A percentile compares a stretch with the other conserved stretches of the same genome.
Evolutionary conservation across 2,113 vertebrate genomes (phyloP).

Genomic region (Pleuronectes platessa): DNA sequence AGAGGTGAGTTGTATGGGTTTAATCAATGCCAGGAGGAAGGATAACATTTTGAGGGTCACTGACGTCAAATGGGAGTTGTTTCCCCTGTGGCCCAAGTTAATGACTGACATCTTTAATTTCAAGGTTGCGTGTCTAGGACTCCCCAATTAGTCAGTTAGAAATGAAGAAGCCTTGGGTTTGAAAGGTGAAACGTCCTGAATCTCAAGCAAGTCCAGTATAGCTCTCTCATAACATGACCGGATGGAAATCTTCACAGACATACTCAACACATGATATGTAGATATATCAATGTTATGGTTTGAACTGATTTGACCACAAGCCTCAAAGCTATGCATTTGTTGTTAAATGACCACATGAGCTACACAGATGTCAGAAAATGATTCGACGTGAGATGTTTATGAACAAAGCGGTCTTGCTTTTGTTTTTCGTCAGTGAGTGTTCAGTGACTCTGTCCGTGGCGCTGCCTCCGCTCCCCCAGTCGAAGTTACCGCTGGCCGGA

Average conservation of each 20-base stretch:
- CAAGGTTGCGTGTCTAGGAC: not conserved
- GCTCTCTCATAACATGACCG: no score
- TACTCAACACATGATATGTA: not conserved
- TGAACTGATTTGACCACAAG: not conserved
- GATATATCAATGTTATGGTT: not conserved
- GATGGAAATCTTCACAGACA: no score
- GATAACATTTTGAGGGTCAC: not conserved
- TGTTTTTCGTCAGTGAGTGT: slow-evolving; percentile 73
- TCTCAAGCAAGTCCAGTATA: no score
- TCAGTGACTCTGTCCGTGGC: slow-evolving; percentile 76
- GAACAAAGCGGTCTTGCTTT: not conserved
- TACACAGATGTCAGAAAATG: no score
- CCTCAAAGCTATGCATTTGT: not conserved
- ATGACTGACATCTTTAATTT: not conserved
- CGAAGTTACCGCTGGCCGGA: slow-evolving; percentile 64
- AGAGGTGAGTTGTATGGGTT: not conserved
- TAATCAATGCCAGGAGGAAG: not conserved
- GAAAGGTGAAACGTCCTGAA: no score
- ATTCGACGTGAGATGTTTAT: no score
- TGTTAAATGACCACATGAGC: no score
- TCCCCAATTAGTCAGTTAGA: not conserved
- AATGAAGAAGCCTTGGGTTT: not conserved
- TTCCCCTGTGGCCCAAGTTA: not conserved
- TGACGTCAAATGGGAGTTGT: not conserved
- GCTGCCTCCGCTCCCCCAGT: slow-evolving; percentile 62